Base-by-base conservation (phyloP, 2,113 vertebrate genomes). In the Semnornis frantzii region DNA sequence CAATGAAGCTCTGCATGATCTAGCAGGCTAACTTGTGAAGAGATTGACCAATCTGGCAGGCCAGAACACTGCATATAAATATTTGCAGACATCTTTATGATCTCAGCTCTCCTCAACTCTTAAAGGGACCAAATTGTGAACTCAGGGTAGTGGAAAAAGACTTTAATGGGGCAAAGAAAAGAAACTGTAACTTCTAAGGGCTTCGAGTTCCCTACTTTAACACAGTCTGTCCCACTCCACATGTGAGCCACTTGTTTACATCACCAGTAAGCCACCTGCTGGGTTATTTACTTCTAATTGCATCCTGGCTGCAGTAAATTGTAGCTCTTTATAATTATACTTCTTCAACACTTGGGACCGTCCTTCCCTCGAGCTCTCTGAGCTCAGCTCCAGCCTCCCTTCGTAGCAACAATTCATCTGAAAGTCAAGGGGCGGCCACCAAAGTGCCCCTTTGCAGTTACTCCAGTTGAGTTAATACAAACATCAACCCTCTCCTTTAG, bases 271-370 rank as follows among this genome's bases (percentile, higher is more conserved):
- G 46, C 39, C 80, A 59, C 76, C 84, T 66, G 10, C 74, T 14
- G 14, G 25, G 59, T 74, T 89, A 75, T 85, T 91, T 89, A 79
- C 77, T 85, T 71, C 72, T 89, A 87, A 23, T 19, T 94, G 84
- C 70, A 92, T 62, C 73, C 83, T 86, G 80, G 65, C 72, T 94
- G 65, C 83, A 75, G 65, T 88, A 86, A 90, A 86, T 34, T 48
- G 48, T 42, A 94, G 82, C 83, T 92, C 81, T 87, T 89, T 82
- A 65, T 71, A 83, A 89, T 83, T 34, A 86, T n/a, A 64, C 70
- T 60, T 70, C 80, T 83, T 62, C 15, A 78, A 18, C 12, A 24
- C 86, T 82, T 15, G 46, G 54, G 64, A 42, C 71, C 0, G 0
- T 48, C 74, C 66, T 68, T 55, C 85, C 86, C 71, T 75, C 37